Evolutionary conservation across 2,797 vertebrate genomes (phyloP), one percentile per base, ranked within the genome.

Genomic region (Macrochelys suwanniensis): DNA sequence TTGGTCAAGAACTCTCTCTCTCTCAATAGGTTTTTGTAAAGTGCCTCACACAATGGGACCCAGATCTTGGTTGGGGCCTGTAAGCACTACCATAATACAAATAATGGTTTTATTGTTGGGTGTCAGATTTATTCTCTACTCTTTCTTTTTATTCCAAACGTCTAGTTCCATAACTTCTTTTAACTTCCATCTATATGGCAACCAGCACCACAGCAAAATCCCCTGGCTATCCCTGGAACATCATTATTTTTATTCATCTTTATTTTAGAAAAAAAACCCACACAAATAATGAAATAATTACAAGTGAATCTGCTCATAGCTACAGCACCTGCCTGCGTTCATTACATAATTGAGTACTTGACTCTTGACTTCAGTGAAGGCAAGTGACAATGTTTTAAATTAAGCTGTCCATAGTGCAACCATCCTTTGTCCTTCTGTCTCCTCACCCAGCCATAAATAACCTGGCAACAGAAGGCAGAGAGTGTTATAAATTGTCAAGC

Each of bases 391-490:
- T 87, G 89, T 96, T 97, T 97, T 97, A 97, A 97, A 97, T 97
- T 94, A 96, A 97, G 86, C 93, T 97, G 92, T 96, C 96, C 96
- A 94, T 83, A 50, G 81, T 94, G 90, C 57, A 89, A 82, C 88
- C 89, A 96, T 97, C 83, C 88, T 96, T 97, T 90, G 95, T 96
- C 93, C 93, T 80, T 97, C 94, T 97, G 94, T 97, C 94, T 97
- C 91, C 89, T 90, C 94, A 97, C 89, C 92, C 91, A 94, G 85
- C 85, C 93, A 96, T 97, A 97, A 98, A 97, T 96, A 97, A 96
- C 81, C 56, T 88, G 86, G 90, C 82, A 95, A 91, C 89, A 95
- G 93, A 95, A 96, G 81, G 92, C 94, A 97, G 97, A 97, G 96
- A 94, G 89, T 86, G 68, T 96, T 97, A 97, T 96, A 97, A 97